Conservation (phyloP, 2,888 invertebrate genomes). For the Gandaritis pyraliata region DNA sequence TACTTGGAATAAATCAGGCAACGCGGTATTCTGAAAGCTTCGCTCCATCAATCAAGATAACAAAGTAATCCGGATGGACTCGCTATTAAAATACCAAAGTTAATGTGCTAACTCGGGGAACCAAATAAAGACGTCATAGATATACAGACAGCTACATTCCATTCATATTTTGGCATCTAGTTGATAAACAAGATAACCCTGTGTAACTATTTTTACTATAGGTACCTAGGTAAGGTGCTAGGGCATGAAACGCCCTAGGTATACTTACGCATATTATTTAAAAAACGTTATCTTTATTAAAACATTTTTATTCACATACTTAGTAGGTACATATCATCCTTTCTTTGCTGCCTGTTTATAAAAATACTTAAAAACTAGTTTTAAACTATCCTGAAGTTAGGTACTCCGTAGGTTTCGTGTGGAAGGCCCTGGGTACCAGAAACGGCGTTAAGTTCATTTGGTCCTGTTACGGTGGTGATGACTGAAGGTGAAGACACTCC, state of each 20-base stretch:
- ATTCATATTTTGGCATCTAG: no score
- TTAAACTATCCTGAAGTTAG: constrained; percentile 61
- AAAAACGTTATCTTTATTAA: neutral
- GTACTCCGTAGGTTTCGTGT: constrained; percentile 73
- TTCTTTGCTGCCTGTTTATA: constrained; percentile 8
- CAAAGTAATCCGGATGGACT: constrained; percentile 72
- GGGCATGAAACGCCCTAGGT: no score
- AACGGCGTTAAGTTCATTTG: constrained; percentile 53
- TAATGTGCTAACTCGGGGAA: constrained; percentile 68
- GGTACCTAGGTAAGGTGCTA: no score
- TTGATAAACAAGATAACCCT: no score
- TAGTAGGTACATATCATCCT: neutral
- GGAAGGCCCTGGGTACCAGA: constrained; percentile 75
- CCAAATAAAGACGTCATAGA: neutral
- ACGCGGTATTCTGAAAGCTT: constrained; percentile 66
- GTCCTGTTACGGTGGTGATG: constrained; percentile 47
- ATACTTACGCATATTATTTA: no score
- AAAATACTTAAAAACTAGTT: constrained; percentile 21
- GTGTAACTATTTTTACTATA: no score
- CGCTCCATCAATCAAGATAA: constrained; percentile 75
- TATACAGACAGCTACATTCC: no score
- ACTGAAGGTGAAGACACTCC: constrained; percentile 35
- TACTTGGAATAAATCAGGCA: constrained; percentile 62
- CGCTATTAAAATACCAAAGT: constrained; percentile 72
- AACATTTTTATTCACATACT: constrained; percentile 33